Evolutionary conservation across 2,113 vertebrate genomes (phyloP).

Genomic region (Apeltes quadracus): DNA sequence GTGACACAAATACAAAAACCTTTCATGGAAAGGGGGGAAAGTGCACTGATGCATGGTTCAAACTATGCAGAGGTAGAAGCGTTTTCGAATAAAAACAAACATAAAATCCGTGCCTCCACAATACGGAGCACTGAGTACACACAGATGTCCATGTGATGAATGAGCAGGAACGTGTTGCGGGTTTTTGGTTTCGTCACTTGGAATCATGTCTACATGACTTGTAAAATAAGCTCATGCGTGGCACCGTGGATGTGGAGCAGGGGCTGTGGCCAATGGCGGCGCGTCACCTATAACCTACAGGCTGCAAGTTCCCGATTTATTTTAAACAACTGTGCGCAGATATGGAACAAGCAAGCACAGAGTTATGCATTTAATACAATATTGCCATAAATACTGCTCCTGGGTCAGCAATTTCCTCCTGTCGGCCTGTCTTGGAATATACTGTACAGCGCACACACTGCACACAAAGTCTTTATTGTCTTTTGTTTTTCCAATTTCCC

Average conservation of each 20-base stretch:
- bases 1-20: slow-evolving; percentile 68
- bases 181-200: slow-evolving; percentile 41
- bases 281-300: slow-evolving; percentile 39
- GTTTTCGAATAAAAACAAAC: slow-evolving; percentile 32
- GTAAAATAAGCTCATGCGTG: slow-evolving; percentile 49
- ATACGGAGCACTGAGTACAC: slow-evolving; percentile 23
- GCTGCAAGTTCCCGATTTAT: slow-evolving; percentile 41
- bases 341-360: slow-evolving; percentile 48
- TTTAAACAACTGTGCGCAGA: slow-evolving; percentile 43
- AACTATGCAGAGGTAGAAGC: slow-evolving; percentile 66
- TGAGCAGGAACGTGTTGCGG: slow-evolving; percentile 21
- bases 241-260: slow-evolving; percentile 44
- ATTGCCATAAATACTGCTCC: slow-evolving; percentile 21
- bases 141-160: slow-evolving; percentile 30
- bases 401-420: neutral
- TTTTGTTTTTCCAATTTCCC: slow-evolving; percentile 24
- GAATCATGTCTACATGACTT: slow-evolving; percentile 13
- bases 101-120: slow-evolving; percentile 25
- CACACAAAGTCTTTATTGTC: slow-evolving; percentile 44
- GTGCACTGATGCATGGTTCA: slow-evolving; percentile 41
- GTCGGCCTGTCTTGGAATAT: neutral
- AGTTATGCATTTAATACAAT: slow-evolving; percentile 31
- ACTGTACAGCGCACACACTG: slow-evolving; percentile 33
- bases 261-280: slow-evolving; percentile 10
- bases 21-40: slow-evolving; percentile 71